Conservation (phyloP, 2,113 vertebrate species). For the Brevimyrus niger region DNA sequence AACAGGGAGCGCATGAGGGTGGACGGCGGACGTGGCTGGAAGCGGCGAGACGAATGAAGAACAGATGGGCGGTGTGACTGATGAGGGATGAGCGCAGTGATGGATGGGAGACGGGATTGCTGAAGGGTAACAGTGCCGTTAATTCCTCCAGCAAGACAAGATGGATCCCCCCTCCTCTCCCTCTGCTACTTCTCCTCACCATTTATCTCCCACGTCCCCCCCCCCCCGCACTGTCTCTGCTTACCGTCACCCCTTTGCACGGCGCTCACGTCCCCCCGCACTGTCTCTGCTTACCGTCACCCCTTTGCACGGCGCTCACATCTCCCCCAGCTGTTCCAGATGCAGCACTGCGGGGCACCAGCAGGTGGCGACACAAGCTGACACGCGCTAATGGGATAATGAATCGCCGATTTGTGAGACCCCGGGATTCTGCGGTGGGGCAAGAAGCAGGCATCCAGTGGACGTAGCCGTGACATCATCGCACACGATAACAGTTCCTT, state of each 20-base stretch:
- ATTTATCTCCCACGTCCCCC: not conserved
- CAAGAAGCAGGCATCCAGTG: not conserved
- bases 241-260: not conserved
- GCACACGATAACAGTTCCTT: not conserved
- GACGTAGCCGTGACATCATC: not conserved
- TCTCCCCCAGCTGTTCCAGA: not conserved
- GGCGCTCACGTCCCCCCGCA: too few relatives aligned
- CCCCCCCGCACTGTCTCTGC: not conserved
- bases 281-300: not conserved
- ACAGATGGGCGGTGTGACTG: conserved; percentile 36
- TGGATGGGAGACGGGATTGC: conserved; percentile 30
- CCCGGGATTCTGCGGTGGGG: not conserved
- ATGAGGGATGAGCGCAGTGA: conserved; percentile 37
- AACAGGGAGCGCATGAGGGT: conserved; percentile 16
- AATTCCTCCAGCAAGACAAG: conserved; percentile 9
- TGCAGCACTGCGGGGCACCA: conserved; percentile 7
- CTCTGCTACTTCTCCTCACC: not conserved
- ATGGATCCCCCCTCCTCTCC: not conserved
- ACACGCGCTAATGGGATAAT: not conserved
- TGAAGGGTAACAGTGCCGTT: conserved; percentile 32
- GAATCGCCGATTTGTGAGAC: not conserved
- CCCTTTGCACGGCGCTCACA: not conserved
- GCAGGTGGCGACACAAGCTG: conserved; percentile 26
- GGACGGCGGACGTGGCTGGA: conserved; percentile 29
- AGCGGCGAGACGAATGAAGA: conserved; percentile 10